Percentiles rank a stretch among this genome's conserved stretches.
Evolutionary conservation across 2,113 vertebrate species (phyloP).

Genomic region (Phalacrocorax brasilianus): DNA sequence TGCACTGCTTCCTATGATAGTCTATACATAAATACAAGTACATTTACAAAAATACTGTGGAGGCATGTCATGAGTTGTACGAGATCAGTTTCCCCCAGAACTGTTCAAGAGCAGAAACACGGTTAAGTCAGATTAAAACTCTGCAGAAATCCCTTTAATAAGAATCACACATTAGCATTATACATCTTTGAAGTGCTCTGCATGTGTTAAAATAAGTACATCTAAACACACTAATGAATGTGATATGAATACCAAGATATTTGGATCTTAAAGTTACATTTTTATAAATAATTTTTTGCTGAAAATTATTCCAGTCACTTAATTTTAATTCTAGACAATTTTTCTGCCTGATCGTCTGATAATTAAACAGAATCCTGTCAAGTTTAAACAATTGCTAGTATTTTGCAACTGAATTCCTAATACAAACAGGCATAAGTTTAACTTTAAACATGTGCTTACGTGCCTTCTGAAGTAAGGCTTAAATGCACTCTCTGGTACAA

Average conservation of each 20-base stretch:
- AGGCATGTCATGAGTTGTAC: not conserved
- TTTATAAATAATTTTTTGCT: not conserved
- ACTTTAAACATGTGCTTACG: not conserved
- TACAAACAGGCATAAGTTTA: not conserved
- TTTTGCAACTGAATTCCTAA: constrained; percentile 15
- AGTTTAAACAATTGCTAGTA: not conserved
- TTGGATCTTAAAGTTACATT: not conserved
- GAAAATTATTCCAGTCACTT: not conserved
- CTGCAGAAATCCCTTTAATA: not conserved
- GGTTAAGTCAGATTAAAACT: not conserved
- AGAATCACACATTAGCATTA: not conserved
- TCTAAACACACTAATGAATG: not conserved
- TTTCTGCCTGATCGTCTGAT: not conserved
- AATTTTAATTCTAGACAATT: not conserved
- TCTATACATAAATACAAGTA: not conserved
- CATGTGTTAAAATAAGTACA: not conserved
- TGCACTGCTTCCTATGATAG: not conserved
- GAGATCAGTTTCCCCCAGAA: not conserved
- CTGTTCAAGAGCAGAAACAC: not conserved
- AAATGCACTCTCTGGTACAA: not conserved
- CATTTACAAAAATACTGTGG: not conserved
- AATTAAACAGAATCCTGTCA: not conserved
- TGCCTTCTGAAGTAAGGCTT: not conserved
- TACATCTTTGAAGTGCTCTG: not conserved
- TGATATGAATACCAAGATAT: not conserved